phyloP scores from a whole-genome alignment of 2,888 invertebrate genomes.

The Lagria hirta region DNA sequence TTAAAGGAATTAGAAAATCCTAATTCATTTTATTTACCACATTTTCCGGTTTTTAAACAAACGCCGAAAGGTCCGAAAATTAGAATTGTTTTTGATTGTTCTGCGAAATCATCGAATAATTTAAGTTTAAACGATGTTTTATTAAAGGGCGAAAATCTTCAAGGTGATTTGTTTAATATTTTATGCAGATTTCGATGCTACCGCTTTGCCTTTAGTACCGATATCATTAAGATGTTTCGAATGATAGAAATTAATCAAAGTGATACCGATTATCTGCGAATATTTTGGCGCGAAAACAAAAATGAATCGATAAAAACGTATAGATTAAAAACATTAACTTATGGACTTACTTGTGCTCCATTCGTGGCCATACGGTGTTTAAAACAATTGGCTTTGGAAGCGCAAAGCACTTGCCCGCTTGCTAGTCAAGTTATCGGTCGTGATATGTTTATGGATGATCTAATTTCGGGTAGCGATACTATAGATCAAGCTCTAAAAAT shows the following conservation, averaged over 20 bases:
- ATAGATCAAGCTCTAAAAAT: too few relatives aligned
- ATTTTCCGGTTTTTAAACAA: not conserved
- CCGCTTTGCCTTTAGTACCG: not conserved
- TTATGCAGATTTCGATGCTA: not conserved
- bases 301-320: not conserved
- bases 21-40: not conserved
- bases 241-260: not conserved
- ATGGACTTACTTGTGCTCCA: not conserved
- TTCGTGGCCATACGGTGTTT: not conserved
- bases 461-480: not conserved
- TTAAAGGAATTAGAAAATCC: not conserved
- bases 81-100: conserved; percentile 44
- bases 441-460: not conserved
- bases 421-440: conserved; percentile 51
- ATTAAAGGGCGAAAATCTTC: conserved; percentile 44
- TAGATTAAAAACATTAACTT: not conserved
- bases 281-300: not conserved
- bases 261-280: not conserved
- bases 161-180: conserved; percentile 38
- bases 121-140: not conserved
- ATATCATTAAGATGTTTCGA: conserved; percentile 37
- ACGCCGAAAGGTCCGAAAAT: too few relatives aligned
- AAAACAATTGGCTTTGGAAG: not conserved
- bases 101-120: conserved; percentile 31
- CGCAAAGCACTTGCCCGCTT: conserved; percentile 39